Base-by-base conservation (phyloP, 2,113 vertebrate species). In the Pyxicephalus adspersus region DNA sequence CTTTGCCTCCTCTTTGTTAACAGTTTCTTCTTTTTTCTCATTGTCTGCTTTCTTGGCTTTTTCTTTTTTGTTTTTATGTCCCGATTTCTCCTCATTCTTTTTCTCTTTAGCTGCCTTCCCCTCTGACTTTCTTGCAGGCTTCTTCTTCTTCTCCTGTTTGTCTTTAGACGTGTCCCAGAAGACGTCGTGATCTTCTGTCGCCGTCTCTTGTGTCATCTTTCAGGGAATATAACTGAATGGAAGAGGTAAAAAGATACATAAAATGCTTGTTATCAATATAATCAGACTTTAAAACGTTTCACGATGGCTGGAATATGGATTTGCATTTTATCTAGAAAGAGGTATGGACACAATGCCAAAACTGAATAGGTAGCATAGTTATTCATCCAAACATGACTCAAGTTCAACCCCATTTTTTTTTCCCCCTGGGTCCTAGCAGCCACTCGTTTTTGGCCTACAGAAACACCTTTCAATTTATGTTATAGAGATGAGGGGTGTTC, bases 121-220 rank as follows among this genome's bases (percentile, higher is more conserved):
- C 52, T 73, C 70, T 23, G 26, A 58, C 54, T 73, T 54, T 3
- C 1, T 52, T 16, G 23, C 18, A 22, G 70, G 28, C 26, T 81
- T 50, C 22, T 71, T 63, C 18, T 71, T 73, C 38, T 81, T 81
- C 18, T 54, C 25, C n/a, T 20, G 50, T 81, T 73, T 74, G 9
- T 4, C 9, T 13, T 81, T 81, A 19, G 79, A 31, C 3, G 20
- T 20, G 19, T 65, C 51, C 23, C 74, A 29, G 50, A 57, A 73
- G 16, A 18, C 17, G 26, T 38, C 28, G 2, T 65, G 19, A 34
- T 74, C 79, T 15, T 73, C 50, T 4, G 17, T 18, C 18, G 28
- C 9, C 57, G 58, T 7, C 9, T 50, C 70, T 57, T 65, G 70
- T 26, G 61, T 74, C 79, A 81, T 81, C 54, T 4, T 55, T n/a